Evolutionary conservation across 2,888 invertebrate species (phyloP).

Genomic region (Abrostola triplasia): DNA sequence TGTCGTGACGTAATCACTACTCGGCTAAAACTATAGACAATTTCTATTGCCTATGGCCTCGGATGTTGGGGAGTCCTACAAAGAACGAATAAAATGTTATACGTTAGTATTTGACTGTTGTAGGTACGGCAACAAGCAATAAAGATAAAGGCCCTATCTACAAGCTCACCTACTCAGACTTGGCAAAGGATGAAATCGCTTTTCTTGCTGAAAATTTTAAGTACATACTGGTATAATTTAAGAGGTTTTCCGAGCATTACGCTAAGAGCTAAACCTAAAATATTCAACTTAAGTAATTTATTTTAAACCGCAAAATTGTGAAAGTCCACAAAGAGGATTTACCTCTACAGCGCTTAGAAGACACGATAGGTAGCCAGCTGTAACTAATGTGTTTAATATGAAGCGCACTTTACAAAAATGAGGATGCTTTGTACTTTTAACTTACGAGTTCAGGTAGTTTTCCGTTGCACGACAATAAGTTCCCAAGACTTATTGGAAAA

Average conservation of each 20-base stretch:
- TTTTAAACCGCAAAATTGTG: conserved; percentile 4
- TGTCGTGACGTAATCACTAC: neutral
- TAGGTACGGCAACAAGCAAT: neutral
- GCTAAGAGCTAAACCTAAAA: conserved; percentile 4
- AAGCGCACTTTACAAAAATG: neutral
- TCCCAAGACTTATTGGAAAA: neutral
- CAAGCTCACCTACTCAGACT: neutral
- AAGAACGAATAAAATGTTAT: neutral
- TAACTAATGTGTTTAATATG: neutral
- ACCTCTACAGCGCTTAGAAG: neutral
- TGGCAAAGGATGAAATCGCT: neutral
- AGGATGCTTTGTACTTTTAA: no score
- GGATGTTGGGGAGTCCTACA: neutral
- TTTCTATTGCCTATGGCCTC: neutral
- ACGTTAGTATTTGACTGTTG: neutral
- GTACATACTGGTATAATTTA: conserved; percentile 7
- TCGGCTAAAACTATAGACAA: neutral
- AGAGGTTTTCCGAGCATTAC: neutral
- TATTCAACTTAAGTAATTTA: conserved; percentile 13
- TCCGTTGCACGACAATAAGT: neutral
- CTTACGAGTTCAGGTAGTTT: no score
- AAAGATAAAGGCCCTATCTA: neutral
- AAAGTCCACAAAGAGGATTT: neutral
- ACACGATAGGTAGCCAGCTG: neutral
- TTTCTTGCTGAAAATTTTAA: neutral